Evolutionary conservation across 2,113 vertebrate genomes (phyloP).

Genomic region (Sula dactylatra): DNA sequence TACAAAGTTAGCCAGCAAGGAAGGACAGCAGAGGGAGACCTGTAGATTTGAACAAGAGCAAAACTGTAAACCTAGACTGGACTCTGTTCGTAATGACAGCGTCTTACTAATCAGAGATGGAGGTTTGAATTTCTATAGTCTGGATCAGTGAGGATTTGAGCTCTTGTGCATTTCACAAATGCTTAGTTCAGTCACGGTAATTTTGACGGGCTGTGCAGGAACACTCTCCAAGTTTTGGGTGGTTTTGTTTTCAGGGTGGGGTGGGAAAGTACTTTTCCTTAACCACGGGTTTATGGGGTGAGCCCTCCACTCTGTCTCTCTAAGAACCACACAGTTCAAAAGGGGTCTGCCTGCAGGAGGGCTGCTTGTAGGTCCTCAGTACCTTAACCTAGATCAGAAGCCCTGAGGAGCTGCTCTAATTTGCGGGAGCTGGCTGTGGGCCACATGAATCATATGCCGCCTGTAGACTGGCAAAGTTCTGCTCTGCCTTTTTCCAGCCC

Average conservation of each 20-base stretch:
- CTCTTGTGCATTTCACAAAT: neutral
- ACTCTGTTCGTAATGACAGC: neutral
- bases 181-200: neutral
- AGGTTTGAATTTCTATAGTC: neutral
- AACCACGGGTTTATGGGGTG: neutral
- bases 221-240: neutral
- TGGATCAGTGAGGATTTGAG: neutral
- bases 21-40: neutral
- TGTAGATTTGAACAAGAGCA: neutral
- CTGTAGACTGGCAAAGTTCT: neutral
- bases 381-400: neutral
- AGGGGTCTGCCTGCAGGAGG: neutral
- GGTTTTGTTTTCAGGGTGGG: neutral
- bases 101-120: neutral
- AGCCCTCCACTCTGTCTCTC: neutral
- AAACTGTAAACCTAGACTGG: neutral
- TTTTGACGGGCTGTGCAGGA: neutral
- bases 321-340: neutral
- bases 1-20: neutral
- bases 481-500: neutral
- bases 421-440: neutral
- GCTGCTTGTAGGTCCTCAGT: neutral
- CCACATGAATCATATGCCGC: neutral
- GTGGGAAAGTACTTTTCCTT: neutral
- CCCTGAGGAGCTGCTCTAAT: neutral